A percentile compares a stretch with the other conserved stretches of the same genome.
These are phyloP conservation scores for Apodemus speciosus DNA, from an alignment of 2,113 vertebrate species.

Conservation along the genomic window DNA sequence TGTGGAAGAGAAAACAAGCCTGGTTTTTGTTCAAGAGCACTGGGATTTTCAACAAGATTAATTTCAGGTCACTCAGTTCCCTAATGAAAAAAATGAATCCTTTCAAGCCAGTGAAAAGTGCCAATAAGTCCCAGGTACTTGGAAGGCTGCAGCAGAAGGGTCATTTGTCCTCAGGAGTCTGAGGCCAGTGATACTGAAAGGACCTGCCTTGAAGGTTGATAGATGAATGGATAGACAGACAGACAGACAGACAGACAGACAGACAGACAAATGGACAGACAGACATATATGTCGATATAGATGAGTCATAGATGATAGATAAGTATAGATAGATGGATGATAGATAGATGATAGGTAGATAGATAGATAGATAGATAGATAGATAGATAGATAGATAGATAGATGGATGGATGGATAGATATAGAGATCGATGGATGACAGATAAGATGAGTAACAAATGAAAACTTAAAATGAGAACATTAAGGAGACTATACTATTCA, in stretches of 20 bases:
- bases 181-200: background rate
- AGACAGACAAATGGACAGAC: background rate
- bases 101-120: background rate
- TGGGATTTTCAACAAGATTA: background rate
- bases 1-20: background rate
- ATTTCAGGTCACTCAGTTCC: background rate
- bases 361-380: background rate
- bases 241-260: background rate
- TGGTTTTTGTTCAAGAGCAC: slow-evolving; percentile 5
- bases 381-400: background rate
- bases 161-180: background rate
- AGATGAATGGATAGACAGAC: background rate
- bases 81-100: slow-evolving; percentile 19
- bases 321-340: background rate
- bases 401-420: background rate
- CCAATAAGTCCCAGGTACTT: background rate
- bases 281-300: too few species aligned
- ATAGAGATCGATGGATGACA: background rate
- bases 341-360: background rate
- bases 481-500: too few species aligned
- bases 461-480: background rate
- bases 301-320: background rate
- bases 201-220: background rate
- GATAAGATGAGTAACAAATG: background rate
- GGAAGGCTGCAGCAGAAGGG: background rate